phyloP scores from a whole-genome alignment of 2,797 vertebrate species.

The Dryobates pubescens region DNA sequence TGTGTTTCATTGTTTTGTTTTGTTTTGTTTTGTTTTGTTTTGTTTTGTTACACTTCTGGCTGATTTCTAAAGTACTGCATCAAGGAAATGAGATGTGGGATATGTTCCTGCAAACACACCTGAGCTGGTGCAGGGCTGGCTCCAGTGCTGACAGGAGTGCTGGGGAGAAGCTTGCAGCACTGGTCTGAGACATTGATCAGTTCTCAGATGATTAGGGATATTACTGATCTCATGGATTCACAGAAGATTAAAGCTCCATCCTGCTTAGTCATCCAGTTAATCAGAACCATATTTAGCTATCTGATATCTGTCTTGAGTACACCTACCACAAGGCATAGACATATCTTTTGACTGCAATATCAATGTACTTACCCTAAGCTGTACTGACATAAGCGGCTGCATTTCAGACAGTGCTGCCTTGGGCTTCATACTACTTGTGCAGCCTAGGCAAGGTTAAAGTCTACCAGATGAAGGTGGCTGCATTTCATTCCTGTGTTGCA shows the following conservation, averaged over 20 bases:
- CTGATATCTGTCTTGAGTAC: background rate
- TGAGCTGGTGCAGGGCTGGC: background rate
- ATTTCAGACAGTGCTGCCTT: background rate
- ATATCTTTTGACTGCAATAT: background rate
- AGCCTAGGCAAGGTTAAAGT: background rate
- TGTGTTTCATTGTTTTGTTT: background rate
- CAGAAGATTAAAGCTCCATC: background rate
- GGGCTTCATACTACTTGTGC: background rate
- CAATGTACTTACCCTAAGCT: background rate
- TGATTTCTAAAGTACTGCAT: background rate
- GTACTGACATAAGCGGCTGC: background rate
- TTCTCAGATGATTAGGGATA: background rate
- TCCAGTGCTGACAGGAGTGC: background rate
- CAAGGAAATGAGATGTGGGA: background rate
- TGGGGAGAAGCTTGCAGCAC: background rate
- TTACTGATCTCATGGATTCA: background rate
- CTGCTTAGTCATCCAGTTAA: background rate
- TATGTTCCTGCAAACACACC: background rate
- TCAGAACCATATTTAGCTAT: background rate
- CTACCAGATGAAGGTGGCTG: background rate
- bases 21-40: background rate
- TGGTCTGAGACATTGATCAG: background rate
- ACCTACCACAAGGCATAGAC: background rate
- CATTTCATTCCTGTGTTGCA: background rate
- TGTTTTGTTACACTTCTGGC: background rate